Percentiles rank a stretch among this genome's conserved stretches.
Conservation (phyloP, 2,888 invertebrate genomes). For the Trichogramma evanescens region DNA sequence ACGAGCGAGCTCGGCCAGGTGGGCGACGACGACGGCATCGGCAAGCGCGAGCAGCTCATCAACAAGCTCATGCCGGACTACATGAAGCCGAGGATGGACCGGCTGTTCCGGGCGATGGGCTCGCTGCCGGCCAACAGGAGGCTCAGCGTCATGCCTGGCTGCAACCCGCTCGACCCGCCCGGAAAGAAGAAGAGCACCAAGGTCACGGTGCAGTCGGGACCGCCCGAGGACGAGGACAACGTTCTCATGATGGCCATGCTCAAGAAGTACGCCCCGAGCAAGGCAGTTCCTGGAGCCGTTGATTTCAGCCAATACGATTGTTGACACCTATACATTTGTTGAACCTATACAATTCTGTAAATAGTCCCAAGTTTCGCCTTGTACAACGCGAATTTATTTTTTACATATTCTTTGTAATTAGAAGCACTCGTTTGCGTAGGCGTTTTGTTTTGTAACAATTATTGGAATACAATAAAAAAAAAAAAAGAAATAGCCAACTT, state of each 20-base stretch:
- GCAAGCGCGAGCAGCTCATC: conserved; percentile 46
- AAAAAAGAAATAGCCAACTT: too few species aligned
- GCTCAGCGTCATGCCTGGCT: conserved; percentile 51
- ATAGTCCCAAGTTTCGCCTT: neutral
- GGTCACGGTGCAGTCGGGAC: conserved; percentile 27
- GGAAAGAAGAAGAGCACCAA: conserved; percentile 24
- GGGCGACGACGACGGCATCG: conserved; percentile 39
- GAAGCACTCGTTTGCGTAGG: too few species aligned
- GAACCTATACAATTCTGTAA: neutral
- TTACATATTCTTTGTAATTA: too few species aligned
- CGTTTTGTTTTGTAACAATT: too few species aligned
- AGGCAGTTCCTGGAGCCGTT: conserved; percentile 29
- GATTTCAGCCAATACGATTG: conserved; percentile 32
- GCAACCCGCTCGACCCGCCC: conserved; percentile 33
- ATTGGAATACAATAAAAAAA: too few species aligned
- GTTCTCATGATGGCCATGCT: conserved; percentile 28
- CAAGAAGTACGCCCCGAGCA: conserved; percentile 26
- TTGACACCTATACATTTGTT: neutral
- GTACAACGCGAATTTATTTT: too few species aligned
- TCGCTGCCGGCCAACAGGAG: conserved; percentile 46
- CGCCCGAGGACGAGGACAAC: conserved; percentile 26
- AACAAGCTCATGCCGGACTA: conserved; percentile 44
- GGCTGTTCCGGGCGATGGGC: conserved; percentile 48
- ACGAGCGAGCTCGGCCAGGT: conserved; percentile 43
- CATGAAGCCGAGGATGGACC: conserved; percentile 45